These are phyloP conservation scores for Corythoichthys haematopterus DNA, from an alignment of 2,113 vertebrate genomes.

Conservation along the genomic window DNA sequence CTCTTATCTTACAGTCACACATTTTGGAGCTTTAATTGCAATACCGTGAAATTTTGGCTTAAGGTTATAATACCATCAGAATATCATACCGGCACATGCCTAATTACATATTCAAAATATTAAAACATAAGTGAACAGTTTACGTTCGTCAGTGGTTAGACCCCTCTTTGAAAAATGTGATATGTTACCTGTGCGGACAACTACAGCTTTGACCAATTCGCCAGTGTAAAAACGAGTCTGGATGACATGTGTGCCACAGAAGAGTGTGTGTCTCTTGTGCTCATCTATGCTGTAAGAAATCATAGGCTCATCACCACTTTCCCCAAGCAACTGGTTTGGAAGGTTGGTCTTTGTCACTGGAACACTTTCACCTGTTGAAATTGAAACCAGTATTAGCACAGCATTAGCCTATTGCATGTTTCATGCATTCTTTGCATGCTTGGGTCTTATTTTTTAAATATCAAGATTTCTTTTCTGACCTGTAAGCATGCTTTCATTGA, in stretches of 20 bases:
- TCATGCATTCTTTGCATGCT: not conserved
- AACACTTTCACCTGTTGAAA: conserved; percentile 86
- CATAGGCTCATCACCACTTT: conserved; percentile 67
- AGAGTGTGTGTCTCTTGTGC: conserved; percentile 90
- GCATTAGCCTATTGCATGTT: not conserved
- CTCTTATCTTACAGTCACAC: too few relatives aligned
- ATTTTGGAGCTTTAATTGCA: too few relatives aligned
- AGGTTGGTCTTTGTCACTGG: conserved; percentile 97
- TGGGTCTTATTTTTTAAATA: not conserved
- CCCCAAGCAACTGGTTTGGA: conserved; percentile 78
- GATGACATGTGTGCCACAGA: conserved; percentile 93
- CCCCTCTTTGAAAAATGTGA: not conserved
- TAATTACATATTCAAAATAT: not conserved
- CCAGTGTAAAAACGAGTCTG: conserved; percentile 97
- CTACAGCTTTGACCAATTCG: conserved; percentile 90
- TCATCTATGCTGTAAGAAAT: conserved; percentile 80
- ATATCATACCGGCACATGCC: too few relatives aligned
- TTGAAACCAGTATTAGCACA: not conserved
- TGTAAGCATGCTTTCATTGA: conserved; percentile 99
- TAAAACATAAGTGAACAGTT: not conserved
- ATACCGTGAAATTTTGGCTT: too few relatives aligned
- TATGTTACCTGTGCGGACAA: conserved; percentile 86
- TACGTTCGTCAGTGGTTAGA: not conserved
- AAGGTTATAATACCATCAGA: too few relatives aligned
- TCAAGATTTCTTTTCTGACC: conserved; percentile 62